A percentile compares a stretch with the other conserved stretches of the same genome.
Evolutionary conservation across 2,797 vertebrate genomes (phyloP).

Genomic region (Psittacula echo): DNA sequence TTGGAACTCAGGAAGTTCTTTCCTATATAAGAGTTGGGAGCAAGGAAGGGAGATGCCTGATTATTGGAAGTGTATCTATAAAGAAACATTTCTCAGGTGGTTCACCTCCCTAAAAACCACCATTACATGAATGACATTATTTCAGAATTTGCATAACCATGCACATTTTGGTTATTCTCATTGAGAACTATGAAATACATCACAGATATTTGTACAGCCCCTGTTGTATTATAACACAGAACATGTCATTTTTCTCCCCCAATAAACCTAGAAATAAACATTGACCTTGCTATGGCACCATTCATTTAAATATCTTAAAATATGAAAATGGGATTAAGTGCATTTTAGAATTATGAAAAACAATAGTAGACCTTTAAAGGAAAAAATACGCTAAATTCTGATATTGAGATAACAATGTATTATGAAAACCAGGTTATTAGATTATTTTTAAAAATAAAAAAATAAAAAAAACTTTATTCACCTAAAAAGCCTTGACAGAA

Average conservation of each 20-base stretch:
- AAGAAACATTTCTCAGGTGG: neutral
- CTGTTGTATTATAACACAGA: neutral
- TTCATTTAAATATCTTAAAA: neutral
- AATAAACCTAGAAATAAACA: neutral
- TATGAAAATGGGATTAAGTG: neutral
- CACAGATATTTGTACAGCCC: neutral
- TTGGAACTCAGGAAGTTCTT: neutral
- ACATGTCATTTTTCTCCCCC: neutral
- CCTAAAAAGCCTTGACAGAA: neutral
- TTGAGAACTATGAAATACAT: neutral
- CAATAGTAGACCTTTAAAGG: neutral
- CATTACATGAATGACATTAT: neutral
- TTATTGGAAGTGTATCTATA: neutral
- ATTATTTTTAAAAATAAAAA: neutral
- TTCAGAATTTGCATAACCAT: neutral
- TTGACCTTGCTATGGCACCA: neutral
- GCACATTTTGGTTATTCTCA: neutral
- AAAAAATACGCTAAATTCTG: neutral
- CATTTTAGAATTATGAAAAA: neutral
- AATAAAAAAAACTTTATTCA: neutral
- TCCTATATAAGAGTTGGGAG: neutral
- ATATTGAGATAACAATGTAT: neutral
- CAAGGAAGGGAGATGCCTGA: neutral
- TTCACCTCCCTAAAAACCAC: fast-evolving
- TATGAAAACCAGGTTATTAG: neutral